Conservation (phyloP, 37 sponge, comb jelly and placozoan species). For the Chondrosia reniformis region DNA sequence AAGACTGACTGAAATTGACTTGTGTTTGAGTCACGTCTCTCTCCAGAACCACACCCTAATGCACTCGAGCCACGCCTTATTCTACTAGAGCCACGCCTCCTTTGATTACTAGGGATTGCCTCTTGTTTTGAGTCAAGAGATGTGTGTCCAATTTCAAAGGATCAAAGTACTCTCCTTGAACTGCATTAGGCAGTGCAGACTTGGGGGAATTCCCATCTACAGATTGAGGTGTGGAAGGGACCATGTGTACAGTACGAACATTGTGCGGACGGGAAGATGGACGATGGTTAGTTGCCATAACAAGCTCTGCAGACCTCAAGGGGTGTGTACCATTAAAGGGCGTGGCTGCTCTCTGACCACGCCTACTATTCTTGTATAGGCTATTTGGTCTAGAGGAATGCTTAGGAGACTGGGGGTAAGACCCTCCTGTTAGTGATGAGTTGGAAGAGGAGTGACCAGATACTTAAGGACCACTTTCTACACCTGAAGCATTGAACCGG, state of each 20-base stretch:
- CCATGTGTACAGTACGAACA: not conserved
- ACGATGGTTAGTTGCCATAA: not conserved
- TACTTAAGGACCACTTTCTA: not conserved
- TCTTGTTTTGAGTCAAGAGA: not conserved
- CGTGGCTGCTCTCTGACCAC: conserved; percentile 4
- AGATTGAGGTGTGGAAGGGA: no score
- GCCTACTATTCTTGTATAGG: not conserved
- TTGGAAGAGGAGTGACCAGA: no score
- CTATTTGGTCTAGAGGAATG: not conserved
- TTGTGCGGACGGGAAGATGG: conserved; percentile 12
- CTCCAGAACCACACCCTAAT: not conserved
- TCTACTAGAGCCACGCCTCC: not conserved
- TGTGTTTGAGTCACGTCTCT: not conserved
- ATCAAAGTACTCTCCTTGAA: conserved; percentile 22
- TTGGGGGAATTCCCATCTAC: no score
- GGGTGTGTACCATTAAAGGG: no score
- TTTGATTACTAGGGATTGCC: not conserved
- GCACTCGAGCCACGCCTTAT: not conserved
- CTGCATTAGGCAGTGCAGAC: no score
- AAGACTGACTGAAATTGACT: no score
- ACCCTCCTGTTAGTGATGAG: no score
- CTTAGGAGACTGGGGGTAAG: no score
- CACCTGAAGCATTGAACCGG: no score
- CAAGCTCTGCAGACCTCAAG: conserved; percentile 6
- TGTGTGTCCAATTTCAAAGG: not conserved